phyloP scores from a whole-genome alignment of 37 sponge, comb jelly and placozoan genomes.

The Cladorhizidae sp. region DNA sequence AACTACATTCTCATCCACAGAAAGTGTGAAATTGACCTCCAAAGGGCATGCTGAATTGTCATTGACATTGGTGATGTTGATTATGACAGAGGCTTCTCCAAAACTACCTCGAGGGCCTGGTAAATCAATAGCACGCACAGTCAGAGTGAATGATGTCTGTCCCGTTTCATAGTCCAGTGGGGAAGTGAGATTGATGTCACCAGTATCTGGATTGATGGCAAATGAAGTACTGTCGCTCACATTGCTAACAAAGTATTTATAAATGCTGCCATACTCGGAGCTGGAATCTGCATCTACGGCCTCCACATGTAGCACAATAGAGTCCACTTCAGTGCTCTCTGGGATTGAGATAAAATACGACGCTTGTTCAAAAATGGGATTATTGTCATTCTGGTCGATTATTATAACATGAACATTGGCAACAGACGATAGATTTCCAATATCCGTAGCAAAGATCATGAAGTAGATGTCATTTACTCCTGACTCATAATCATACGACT shows the following conservation, averaged over 20 bases:
- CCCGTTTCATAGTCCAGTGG: constrained; percentile 44
- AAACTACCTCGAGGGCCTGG: constrained; percentile 26
- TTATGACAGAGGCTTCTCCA: constrained; percentile 21
- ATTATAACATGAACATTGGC: constrained; percentile 27
- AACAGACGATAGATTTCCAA: constrained; percentile 17
- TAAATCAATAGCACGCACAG: constrained; percentile 51
- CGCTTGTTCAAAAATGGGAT: constrained; percentile 20
- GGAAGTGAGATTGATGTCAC: constrained; percentile 37
- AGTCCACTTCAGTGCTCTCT: constrained; percentile 27
- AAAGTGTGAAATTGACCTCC: not conserved
- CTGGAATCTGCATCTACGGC: constrained; percentile 36
- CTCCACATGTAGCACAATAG: constrained; percentile 13
- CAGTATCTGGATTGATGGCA: constrained; percentile 33
- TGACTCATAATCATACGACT: constrained; percentile 36
- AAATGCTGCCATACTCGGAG: constrained; percentile 21
- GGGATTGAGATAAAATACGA: constrained; percentile 17
- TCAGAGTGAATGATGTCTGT: constrained; percentile 9
- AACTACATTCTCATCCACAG: constrained; percentile 26
- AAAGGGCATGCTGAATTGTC: constrained; percentile 50
- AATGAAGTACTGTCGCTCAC: constrained; percentile 23
- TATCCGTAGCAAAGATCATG: constrained; percentile 44
- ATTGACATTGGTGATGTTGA: constrained; percentile 44
- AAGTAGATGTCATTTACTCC: constrained; percentile 20
- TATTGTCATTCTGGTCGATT: constrained; percentile 47
- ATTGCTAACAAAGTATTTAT: constrained; percentile 10